These are phyloP conservation scores for Cotesia congregata DNA, from an alignment of 2,888 invertebrate species.

Conservation along the genomic window DNA sequence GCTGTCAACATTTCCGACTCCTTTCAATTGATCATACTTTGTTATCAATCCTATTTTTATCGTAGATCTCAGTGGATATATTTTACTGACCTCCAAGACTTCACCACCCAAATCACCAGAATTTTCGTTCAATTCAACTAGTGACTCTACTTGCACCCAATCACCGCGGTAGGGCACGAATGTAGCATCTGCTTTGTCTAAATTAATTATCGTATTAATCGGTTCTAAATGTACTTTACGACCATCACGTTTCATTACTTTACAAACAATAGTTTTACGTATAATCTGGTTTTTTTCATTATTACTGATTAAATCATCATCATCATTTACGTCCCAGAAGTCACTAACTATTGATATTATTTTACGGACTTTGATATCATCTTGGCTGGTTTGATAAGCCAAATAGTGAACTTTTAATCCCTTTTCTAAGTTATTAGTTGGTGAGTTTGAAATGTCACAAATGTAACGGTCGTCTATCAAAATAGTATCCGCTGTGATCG, in stretches of 20 bases:
- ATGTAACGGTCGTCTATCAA: slow-evolving; percentile 75
- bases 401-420: slow-evolving; percentile 76
- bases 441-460: slow-evolving; percentile 71
- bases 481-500: slow-evolving; percentile 71
- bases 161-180: slow-evolving; percentile 81
- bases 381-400: slow-evolving; percentile 71
- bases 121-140: slow-evolving; percentile 75
- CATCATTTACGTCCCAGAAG: slow-evolving; percentile 60
- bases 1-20: slow-evolving; percentile 74
- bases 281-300: slow-evolving; percentile 64
- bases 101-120: slow-evolving; percentile 72
- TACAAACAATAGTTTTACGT: slow-evolving; percentile 65
- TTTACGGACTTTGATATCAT: slow-evolving; percentile 73
- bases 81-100: slow-evolving; percentile 76
- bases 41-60: slow-evolving; percentile 72
- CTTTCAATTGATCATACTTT: slow-evolving; percentile 62
- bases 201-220: slow-evolving; percentile 73
- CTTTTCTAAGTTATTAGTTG: slow-evolving; percentile 66
- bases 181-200: slow-evolving; percentile 76
- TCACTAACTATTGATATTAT: slow-evolving; percentile 73
- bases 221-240: slow-evolving; percentile 72
- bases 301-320: slow-evolving; percentile 58
- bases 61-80: slow-evolving; percentile 76
- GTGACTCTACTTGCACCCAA: slow-evolving; percentile 77
- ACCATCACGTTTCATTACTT: slow-evolving; percentile 68